Conservation (phyloP, 2,797 vertebrate genomes). For the Columba guinea region DNA sequence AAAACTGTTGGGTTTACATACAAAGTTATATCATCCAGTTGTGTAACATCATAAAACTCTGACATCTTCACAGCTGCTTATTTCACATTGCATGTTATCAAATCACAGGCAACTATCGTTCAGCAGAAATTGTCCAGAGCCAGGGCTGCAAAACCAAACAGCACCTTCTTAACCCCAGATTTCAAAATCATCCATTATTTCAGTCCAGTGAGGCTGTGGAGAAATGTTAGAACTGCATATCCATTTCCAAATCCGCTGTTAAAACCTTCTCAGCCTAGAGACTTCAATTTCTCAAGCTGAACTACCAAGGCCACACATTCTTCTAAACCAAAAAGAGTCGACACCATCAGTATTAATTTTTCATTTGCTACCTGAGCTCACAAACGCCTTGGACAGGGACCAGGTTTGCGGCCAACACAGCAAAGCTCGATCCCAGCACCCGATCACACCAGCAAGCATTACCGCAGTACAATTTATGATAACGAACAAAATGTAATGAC, state of each 20-base stretch:
- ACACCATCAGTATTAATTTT: fast-evolving
- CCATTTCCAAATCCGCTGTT: not conserved
- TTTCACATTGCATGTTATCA: not conserved
- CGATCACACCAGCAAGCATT: no score
- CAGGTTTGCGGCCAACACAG: not conserved
- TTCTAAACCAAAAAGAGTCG: not conserved
- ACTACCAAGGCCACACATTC: not conserved
- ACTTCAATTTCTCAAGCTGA: not conserved
- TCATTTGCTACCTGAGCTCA: not conserved
- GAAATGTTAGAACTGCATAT: not conserved
- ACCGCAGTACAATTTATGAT: not conserved
- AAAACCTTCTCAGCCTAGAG: not conserved
- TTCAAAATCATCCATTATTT: not conserved
- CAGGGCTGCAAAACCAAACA: not conserved
- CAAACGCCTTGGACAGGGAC: not conserved
- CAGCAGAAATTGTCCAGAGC: not conserved
- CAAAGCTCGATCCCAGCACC: not conserved
- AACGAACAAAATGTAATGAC: not conserved
- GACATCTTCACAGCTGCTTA: not conserved
- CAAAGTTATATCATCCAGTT: not conserved
- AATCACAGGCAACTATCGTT: not conserved
- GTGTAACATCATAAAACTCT: not conserved
- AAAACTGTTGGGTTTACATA: not conserved
- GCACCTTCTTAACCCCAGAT: not conserved
- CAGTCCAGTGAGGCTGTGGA: not conserved